phyloP scores from a whole-genome alignment of 2,113 vertebrate species.

The Taxidea taxus region DNA sequence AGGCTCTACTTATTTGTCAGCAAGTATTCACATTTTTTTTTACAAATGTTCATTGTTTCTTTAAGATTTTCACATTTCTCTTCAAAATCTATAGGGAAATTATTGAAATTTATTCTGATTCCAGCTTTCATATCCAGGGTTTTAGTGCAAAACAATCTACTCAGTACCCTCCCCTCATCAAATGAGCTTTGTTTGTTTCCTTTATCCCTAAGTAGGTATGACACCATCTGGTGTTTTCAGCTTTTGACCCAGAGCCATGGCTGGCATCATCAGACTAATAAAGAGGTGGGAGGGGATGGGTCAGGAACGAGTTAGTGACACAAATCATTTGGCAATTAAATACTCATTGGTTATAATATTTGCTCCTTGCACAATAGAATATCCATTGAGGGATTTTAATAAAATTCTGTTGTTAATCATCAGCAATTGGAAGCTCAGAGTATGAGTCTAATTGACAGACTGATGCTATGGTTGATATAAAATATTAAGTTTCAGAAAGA shows the following conservation, averaged over 20 bases:
- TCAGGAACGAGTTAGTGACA: background rate
- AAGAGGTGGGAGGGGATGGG: background rate
- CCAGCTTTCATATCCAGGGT: background rate
- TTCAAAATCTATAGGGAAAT: background rate
- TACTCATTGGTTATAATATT: background rate
- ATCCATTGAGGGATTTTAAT: background rate
- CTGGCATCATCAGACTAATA: background rate
- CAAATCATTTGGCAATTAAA: background rate
- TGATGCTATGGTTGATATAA: background rate
- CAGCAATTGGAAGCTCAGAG: background rate
- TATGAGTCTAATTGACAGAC: background rate
- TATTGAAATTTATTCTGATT: background rate
- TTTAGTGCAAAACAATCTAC: background rate
- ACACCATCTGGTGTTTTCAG: constrained; percentile 44
- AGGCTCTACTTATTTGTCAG: background rate
- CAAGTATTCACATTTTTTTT: background rate
- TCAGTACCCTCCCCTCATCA: background rate
- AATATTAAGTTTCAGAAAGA: background rate
- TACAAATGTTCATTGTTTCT: background rate
- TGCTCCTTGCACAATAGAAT: background rate
- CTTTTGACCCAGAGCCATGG: background rate
- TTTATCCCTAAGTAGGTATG: background rate
- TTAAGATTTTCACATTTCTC: background rate
- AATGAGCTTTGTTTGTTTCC: background rate
- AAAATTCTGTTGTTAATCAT: background rate